phyloP scores from a whole-genome alignment of 2,888 invertebrate genomes.

The Xiphydria camelus region DNA sequence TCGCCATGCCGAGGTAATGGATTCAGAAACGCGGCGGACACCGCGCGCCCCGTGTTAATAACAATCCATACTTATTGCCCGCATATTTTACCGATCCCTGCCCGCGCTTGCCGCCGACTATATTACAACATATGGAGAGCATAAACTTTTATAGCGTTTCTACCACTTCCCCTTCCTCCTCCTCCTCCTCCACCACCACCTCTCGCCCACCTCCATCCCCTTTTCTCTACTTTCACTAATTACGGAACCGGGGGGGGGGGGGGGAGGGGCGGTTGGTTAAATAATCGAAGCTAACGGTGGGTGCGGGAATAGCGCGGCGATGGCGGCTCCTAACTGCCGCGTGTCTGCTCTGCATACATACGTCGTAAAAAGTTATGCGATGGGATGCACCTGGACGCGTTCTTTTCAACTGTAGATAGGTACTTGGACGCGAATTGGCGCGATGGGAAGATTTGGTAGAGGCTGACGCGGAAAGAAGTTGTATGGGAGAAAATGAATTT shows the following conservation, averaged over 20 bases:
- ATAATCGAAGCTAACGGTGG: conserved; percentile 21
- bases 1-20: conserved; percentile 59
- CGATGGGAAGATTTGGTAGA: too few relatives aligned
- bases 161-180: conserved; percentile 35
- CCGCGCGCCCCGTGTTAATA: conserved; percentile 58
- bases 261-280: conserved; percentile 27
- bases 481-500: too few relatives aligned
- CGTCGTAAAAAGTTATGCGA: too few relatives aligned
- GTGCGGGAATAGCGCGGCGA: too few relatives aligned
- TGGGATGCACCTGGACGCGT: too few relatives aligned
- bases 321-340: too few relatives aligned
- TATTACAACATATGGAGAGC: conserved; percentile 59
- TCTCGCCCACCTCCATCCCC: too few relatives aligned
- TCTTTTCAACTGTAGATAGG: too few relatives aligned
- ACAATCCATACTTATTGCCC: conserved; percentile 59
- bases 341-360: too few relatives aligned
- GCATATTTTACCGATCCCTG: conserved; percentile 59
- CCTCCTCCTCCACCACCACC: conserved; percentile 27
- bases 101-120: conserved; percentile 51
- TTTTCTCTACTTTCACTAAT: conserved; percentile 39
- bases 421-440: too few relatives aligned
- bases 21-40: conserved; percentile 59
- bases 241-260: conserved; percentile 32
- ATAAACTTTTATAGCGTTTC: conserved; percentile 59
- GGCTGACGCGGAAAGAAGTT: too few relatives aligned